Evolutionary conservation across 2,113 vertebrate genomes (phyloP), one percentile per base, ranked within the genome.

Genomic region (Octodon degus): DNA sequence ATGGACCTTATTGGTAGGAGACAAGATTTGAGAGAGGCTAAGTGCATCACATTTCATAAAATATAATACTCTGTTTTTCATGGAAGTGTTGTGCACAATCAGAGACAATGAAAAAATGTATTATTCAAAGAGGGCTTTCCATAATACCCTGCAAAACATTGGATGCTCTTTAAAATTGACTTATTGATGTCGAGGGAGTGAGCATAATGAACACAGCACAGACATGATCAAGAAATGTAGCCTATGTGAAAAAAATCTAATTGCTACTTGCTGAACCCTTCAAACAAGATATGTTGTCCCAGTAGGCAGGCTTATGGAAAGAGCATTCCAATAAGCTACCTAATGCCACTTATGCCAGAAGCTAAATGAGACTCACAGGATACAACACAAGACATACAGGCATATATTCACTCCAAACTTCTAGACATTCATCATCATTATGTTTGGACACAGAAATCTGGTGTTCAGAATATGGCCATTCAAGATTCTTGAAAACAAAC

Each of bases 121-220:
- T 95, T 97, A 83, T 43, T 95, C 68, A 86, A 90, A 96, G 62
- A 95, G 50, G 43, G 37, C 53, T 96, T 84, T 95, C 32, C 43
- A 90, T 92, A 87, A 93, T 94, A 87, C 40, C 62, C 70, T 96
- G 24, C 82, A 95, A 95, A 97, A 86, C 84, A 92, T 85, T 10
- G 25, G 81, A 86, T 97, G 92, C 85, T 97, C 94, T 97, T 97
- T 93, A 97, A 97, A 95, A 95, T 86, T 87, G 90, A 96, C 85
- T 94, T 97, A 97, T 89, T 89, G 94, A 94, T 96, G 87, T 96
- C 60, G 1, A 84, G 89, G 85, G 96, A 96, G 50, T 76, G 70
- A 95, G 77, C 20, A 72, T 94, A 96, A 97, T 93, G 96, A 97
- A 94, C 96, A 96, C 34, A 96, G 67, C 89, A 93, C 90, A 95